Percentiles rank a stretch among this genome's conserved stretches.
phyloP scores from a whole-genome alignment of 2,888 invertebrate species.

The Parascotia fuliginaria region DNA sequence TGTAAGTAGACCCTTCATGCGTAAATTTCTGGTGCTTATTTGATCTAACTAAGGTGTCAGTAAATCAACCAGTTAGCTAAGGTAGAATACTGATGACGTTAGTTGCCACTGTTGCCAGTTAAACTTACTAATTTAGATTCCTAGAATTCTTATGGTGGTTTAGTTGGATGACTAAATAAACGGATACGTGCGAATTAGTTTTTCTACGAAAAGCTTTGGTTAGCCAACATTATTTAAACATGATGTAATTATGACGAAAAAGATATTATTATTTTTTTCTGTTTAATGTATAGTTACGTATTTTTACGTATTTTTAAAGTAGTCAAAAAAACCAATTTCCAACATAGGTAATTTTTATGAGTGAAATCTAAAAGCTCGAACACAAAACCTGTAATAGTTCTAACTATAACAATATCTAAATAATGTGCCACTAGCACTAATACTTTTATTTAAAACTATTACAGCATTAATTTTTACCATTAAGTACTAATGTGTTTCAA shows the following conservation, averaged over 20 bases:
- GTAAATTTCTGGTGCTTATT: not conserved
- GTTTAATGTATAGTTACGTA: not conserved
- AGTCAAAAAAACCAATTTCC: no score
- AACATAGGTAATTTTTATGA: no score
- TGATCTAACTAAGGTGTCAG: no score
- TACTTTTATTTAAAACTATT: no score
- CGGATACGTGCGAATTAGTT: constrained; percentile 4
- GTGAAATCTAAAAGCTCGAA: no score
- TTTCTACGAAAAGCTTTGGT: constrained; percentile 8
- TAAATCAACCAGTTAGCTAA: not conserved
- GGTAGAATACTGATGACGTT: constrained; percentile 6
- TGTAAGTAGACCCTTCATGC: no score
- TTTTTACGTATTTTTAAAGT: no score
- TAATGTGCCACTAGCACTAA: no score
- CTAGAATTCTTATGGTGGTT: constrained; percentile 1
- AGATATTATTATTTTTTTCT: not conserved
- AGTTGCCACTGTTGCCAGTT: constrained; percentile 6
- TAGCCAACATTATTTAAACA: not conserved
- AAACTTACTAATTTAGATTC: constrained; percentile 10
- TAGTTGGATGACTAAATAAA: constrained; percentile 5
- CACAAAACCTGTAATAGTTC: no score
- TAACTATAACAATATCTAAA: no score
- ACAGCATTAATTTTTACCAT: no score
- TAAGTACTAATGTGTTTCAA: no score
- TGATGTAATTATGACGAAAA: not conserved